Evolutionary conservation across 2,888 invertebrate species (phyloP), one percentile per base, ranked within the genome.

Genomic region (Bombylius major): DNA sequence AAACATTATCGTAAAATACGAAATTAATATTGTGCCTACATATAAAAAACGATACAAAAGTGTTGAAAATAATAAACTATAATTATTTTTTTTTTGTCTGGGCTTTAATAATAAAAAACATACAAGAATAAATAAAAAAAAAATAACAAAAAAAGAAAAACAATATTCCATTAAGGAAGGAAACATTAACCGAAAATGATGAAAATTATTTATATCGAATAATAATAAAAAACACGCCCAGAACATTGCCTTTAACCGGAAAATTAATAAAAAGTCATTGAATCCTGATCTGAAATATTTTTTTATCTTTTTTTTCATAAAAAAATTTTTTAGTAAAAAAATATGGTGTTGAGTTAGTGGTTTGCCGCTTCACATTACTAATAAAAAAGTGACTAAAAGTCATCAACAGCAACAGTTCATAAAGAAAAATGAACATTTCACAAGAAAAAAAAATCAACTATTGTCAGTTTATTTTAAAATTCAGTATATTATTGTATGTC

Each of bases 281-380:
- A 44, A 23, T 23, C 23, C 23, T 23, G 23, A 23, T 23, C 23
- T 23, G 23, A 23, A 23, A 23, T 23, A 23, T 5, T 13, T 23
- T 14, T 13, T 48, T 14, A 32, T 13, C 33, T 4, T 3, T 13
- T 6, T 4, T 4, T 33, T 33, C 3, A 23, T 23, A 23, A 23
- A 23, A 23, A 23, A 2, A 2, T 23, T 23, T 23, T 23, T 23
- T 23, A 23, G 23, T 23, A 23, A 23, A 23, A 23, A 23, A 23
- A 23, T 31, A 11, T 33, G 11, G 59, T 59, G 58, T 58, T 54
- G 55, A 54, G 53, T 55, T 50, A 42, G 59, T 54, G 59, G 59
- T 59, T 59, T 59, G 56, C 57, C 55, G 47, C 14, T 49, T 52
- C 45, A 50, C 47, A 14, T 31, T 44, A 31, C 23, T 23, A 23